Base-by-base conservation (phyloP, 2,113 vertebrate genomes). In the Ailuropoda melanoleuca region DNA sequence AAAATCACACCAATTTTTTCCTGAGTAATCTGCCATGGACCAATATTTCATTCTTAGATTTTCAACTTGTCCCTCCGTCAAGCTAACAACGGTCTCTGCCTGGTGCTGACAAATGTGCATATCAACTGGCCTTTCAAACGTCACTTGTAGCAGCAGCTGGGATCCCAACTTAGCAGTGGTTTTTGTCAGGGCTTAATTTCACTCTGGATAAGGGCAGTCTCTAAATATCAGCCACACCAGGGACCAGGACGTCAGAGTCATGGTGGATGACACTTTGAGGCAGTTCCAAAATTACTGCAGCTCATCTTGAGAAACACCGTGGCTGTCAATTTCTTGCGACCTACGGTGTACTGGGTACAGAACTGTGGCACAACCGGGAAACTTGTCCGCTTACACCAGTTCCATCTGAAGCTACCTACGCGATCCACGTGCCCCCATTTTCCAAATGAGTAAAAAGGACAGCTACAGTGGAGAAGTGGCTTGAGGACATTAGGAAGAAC, bases 151-250 rank as follows among this genome's bases (percentile, higher is more conserved):
- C 96, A 97, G 98, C 98, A 99, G 97, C 95, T 97, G 98, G 96
- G 97, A 96, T 93, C 98, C 98, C 87, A 98, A 98, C 98, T 99
- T 99, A 98, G 98, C 97, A 98, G 55, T 46, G 66, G 96, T 97
- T 98, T 90, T 98, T 97, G 97, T 98, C 95, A 97, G 2, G 60
- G 97, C 97, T 97, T 94, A 91, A 92, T 93, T 97, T 85, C 17
- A 3, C 66, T 64, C 75, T 0, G n/a, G 62, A 31, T 46, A 77
- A 50, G 78, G 94, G 95, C 72, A 74, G 97, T 89, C 97, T 97
- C 97, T 90, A 81, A 96, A 94, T 97, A 95, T 88, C 95, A 85
- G 62, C 50, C 78, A 81, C 60, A 26, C 17, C 0, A 15, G 68
- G 88, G 94, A 96, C 87, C 97, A 91, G 74, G 26, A 68, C 43